Conservation (phyloP, 2,113 vertebrate species). For the Bungarus multicinctus region DNA sequence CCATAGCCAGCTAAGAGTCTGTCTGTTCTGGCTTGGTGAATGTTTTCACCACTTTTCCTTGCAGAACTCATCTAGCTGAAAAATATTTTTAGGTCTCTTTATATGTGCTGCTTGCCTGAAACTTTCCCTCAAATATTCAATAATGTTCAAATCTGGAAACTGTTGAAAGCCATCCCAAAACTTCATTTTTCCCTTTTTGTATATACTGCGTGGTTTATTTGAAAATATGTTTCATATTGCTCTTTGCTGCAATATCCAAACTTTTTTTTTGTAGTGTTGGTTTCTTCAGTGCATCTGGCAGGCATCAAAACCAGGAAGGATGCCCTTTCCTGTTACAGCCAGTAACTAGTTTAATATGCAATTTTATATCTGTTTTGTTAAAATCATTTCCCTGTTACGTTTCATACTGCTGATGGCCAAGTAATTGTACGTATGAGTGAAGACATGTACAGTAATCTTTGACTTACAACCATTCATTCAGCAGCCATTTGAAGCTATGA, state of each 20-base stretch:
- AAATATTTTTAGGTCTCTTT: background rate
- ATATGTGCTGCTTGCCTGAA: background rate
- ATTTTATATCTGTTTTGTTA: background rate
- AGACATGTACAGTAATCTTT: background rate
- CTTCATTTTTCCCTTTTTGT: background rate
- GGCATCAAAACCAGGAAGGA: background rate
- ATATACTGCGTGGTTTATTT: background rate
- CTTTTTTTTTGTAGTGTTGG: background rate
- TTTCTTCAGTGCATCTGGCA: background rate
- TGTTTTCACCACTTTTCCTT: background rate
- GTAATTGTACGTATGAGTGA: background rate
- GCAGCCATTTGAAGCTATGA: too few species aligned
- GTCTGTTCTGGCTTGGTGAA: background rate
- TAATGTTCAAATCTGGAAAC: background rate
- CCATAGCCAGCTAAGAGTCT: background rate
- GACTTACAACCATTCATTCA: too few species aligned
- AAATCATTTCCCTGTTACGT: background rate
- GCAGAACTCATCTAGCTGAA: background rate
- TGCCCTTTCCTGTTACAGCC: background rate
- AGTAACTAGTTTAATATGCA: background rate
- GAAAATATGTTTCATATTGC: background rate
- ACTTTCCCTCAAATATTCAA: background rate
- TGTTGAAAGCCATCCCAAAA: background rate
- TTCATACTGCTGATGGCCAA: background rate
- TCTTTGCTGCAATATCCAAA: background rate